Evolutionary conservation across 2,797 vertebrate genomes (phyloP).

Genomic region (Macropodus opercularis): DNA sequence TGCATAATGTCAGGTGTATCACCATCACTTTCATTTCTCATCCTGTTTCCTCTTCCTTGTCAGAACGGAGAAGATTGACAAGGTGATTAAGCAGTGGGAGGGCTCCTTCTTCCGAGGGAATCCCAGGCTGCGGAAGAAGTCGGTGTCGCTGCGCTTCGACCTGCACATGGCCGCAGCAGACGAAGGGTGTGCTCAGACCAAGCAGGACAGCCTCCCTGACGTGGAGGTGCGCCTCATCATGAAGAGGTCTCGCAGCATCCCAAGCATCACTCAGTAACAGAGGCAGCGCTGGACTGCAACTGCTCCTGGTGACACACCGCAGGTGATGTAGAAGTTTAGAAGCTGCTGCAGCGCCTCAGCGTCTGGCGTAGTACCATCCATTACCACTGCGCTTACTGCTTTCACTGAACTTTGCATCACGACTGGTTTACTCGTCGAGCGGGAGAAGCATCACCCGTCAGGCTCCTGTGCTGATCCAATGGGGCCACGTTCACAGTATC

Average conservation of each 20-base stretch:
- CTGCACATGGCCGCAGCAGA: slow-evolving; percentile 92
- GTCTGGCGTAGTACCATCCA: slow-evolving; percentile 9
- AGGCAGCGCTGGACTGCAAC: neutral
- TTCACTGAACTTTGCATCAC: slow-evolving; percentile 20
- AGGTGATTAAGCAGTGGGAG: slow-evolving; percentile 97
- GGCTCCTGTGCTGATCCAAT: slow-evolving; percentile 24
- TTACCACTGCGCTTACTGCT: slow-evolving; percentile 19
- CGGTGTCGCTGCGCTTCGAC: slow-evolving; percentile 95
- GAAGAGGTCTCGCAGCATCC: slow-evolving; percentile 94
- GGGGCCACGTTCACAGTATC: slow-evolving; percentile 33
- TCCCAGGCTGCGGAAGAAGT: slow-evolving; percentile 95
- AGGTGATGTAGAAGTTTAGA: slow-evolving; percentile 11
- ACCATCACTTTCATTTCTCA: neutral
- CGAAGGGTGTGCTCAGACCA: slow-evolving; percentile 85
- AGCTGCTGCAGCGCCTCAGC: slow-evolving; percentile 4
- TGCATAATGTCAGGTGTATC: neutral
- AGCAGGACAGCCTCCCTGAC: slow-evolving; percentile 87
- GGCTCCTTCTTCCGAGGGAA: slow-evolving; percentile 98
- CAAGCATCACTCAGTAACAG: slow-evolving; percentile 86
- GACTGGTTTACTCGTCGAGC: slow-evolving; percentile 11
- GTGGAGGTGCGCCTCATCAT: slow-evolving; percentile 96
- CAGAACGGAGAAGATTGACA: slow-evolving; percentile 95
- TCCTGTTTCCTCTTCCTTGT: neutral
- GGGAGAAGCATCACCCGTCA: slow-evolving; percentile 22
- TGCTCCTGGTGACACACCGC: slow-evolving; percentile 1